Percentiles rank a stretch among this genome's conserved stretches.
These are phyloP conservation scores for Aphis craccivora DNA, from an alignment of 1,140 invertebrate species.

Conservation along the genomic window DNA sequence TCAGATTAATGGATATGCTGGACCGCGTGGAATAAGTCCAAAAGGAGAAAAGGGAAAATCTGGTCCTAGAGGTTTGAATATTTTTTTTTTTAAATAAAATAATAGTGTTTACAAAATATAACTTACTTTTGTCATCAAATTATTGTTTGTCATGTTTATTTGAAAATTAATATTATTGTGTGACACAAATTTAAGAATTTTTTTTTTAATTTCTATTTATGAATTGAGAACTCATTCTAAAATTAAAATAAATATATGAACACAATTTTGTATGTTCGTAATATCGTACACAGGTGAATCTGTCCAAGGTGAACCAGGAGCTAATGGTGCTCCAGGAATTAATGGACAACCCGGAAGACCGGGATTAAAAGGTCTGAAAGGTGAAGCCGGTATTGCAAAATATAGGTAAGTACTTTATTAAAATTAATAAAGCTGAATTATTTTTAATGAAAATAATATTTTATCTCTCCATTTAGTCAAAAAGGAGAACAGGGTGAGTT, in stretches of 20 bases:
- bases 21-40: constrained; percentile 63
- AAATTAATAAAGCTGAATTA: not conserved
- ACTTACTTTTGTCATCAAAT: not conserved
- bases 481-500: constrained; percentile 63
- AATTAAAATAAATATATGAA: not conserved
- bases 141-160: not conserved
- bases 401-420: constrained; percentile 54
- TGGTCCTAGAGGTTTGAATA: constrained; percentile 59
- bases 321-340: constrained; percentile 64
- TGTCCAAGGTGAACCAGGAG: constrained; percentile 66
- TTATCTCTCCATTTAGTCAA: constrained; percentile 51
- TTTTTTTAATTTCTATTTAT: not conserved
- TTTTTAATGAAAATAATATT: not conserved
- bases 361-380: constrained; percentile 65
- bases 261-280: not conserved
- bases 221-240: not conserved
- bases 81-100: not conserved
- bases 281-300: constrained; percentile 35
- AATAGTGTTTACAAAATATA: not conserved
- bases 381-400: constrained; percentile 63
- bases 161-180: not conserved
- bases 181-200: not conserved
- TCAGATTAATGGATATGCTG: constrained; percentile 63
- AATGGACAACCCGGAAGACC: constrained; percentile 64
- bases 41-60: constrained; percentile 45